Base-by-base conservation (phyloP, 2,797 vertebrate genomes). In the Acropternis orthonyx region DNA sequence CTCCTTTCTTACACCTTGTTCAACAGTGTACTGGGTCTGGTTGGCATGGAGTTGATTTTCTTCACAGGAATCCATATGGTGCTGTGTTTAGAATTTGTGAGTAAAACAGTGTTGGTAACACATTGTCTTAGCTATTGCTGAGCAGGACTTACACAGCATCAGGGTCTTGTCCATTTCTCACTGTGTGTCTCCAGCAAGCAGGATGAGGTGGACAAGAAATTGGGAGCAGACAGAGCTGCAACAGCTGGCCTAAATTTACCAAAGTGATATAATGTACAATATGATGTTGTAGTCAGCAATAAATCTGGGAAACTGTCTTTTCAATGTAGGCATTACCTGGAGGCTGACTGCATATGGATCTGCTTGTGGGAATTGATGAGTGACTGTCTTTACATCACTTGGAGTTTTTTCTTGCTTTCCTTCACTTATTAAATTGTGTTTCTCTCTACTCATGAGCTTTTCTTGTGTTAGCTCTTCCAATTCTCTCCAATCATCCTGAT, bases 151-250 rank as follows among this genome's bases (percentile, higher is more conserved):
- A 30, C 13, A 63, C 28, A 52, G 20, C 30, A 72, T 21, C 21
- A 18, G 62, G 9, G 9, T 32, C 49, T 85, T 46, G 19, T 66
- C 11, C 30, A 6, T 67, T 79, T 62, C 63, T 82, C 8, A 22
- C 2, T 28, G 27, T 49, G 9, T 13, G 48, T 27, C 0, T 0
- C 8, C 51, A 73, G 28, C 3, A 6, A 43, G 12, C 16, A 73
- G 43, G 15, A 8, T 77, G 66, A 5, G 7, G 3, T 41, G 0
- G 0, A 10, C 17, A 59, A 39, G 21, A 89, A 44, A n/a, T 1
- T 41, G 14, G 22, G 26, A 59, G 10, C 5, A 8, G 18, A 79
- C 11, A 51, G 10, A 71, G 13, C 28, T 36, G 48, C 28, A 23
- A 44, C 15, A 83, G 12, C 23, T 73, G 51, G 13, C 9, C 32